Base-by-base conservation (phyloP, 2,797 vertebrate genomes). In the Serranus cabrilla region DNA sequence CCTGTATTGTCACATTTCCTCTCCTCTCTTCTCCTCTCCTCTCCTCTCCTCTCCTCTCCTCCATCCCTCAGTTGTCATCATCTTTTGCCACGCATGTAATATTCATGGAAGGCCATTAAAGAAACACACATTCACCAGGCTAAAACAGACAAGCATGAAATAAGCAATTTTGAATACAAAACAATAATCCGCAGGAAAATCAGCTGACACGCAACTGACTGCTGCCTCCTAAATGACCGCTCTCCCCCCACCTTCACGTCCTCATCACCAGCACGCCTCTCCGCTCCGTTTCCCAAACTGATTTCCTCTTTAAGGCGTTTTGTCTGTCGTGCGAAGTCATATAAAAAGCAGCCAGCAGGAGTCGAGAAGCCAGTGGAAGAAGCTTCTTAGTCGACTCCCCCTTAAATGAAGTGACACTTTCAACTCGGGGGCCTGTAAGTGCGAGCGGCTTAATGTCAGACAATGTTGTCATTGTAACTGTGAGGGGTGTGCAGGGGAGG, bases 41-140 rank as follows among this genome's bases (percentile, higher is more conserved):
- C 71, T 47, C 46, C 23, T 65, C 56, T 69, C 21, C 61, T 73
- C 75, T 61, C 55, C 69, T 72, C 70, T 43, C 43, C 43, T 45
- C 43, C 61, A 34, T 34, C 34, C 71, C 73, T 73, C 66, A 59
- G 50, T 77, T 71, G 46, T 61, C 62, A 65, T 81, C 11, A 64
- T 86, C 74, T 75, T 76, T 71, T 54, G 76, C 91, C 89, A 72
- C 84, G 78, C 88, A 91, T 2, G 45, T 77, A 72, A 16, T 95
- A 95, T 96, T 93, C 83, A 74, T 84, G 59, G 42, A 71, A 67
- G 74, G 80, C 82, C 82, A 84, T 91, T 86, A 91, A 86, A 78
- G 70, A 86, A 78, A 86, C 54, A 87, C 76, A 84, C 81, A 76
- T 79, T 79, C 63, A 49, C 27, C 10, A 11, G 60, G 55, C 61